Conservation (phyloP, 2,797 vertebrate genomes). For the Oreochromis mossambicus region DNA sequence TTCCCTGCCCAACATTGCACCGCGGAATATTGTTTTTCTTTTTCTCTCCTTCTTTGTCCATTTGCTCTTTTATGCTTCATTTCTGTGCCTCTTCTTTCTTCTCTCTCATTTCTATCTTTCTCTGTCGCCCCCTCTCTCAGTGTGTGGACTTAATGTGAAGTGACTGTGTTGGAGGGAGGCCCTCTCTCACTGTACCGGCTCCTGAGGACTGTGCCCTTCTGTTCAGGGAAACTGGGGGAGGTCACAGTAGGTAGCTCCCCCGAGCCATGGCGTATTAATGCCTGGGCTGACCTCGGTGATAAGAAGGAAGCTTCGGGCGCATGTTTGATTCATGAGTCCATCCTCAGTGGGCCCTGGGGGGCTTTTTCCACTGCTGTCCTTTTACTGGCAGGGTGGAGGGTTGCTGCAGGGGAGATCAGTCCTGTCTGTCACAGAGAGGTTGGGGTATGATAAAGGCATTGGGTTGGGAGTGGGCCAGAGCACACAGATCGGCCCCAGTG, state of each 20-base stretch:
- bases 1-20: conserved; percentile 41
- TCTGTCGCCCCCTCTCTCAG: conserved; percentile 39
- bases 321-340: conserved; percentile 82
- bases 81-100: conserved; percentile 44
- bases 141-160: conserved; percentile 69
- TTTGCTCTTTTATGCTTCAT: conserved; percentile 57
- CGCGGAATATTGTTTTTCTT: conserved; percentile 51
- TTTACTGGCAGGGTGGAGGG: conserved; percentile 71
- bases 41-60: conserved; percentile 47
- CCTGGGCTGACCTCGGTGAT: conserved; percentile 74
- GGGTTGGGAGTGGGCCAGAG: conserved; percentile 59
- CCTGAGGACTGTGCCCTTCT: conserved; percentile 73
- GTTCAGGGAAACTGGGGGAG: conserved; percentile 69
- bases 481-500: conserved; percentile 54
- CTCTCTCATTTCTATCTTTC: conserved; percentile 33
- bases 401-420: conserved; percentile 72
- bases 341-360: conserved; percentile 71
- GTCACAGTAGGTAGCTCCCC: conserved; percentile 76
- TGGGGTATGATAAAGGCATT: conserved; percentile 67
- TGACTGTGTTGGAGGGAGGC: conserved; percentile 69
- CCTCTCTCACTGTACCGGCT: conserved; percentile 57
- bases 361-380: conserved; percentile 74
- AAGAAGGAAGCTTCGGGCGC: conserved; percentile 73
- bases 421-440: conserved; percentile 74
- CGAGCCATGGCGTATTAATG: conserved; percentile 75